A percentile compares a stretch with the other conserved stretches of the same genome.
Evolutionary conservation across 2,888 invertebrate genomes (phyloP).

Genomic region (Cosmia pyralina): DNA sequence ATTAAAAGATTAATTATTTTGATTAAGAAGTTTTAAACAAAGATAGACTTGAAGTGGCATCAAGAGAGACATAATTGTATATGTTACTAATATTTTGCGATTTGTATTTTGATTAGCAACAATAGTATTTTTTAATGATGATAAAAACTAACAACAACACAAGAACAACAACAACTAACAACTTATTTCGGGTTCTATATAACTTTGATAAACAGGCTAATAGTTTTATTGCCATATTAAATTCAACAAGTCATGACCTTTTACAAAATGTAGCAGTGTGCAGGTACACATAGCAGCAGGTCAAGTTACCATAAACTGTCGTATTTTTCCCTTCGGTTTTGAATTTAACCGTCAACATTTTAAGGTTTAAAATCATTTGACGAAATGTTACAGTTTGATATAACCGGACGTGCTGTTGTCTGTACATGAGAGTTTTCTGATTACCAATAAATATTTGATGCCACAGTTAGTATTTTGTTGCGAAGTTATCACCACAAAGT

Average conservation of each 20-base stretch:
- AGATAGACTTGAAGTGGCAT: not conserved
- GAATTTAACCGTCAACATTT: too few species aligned
- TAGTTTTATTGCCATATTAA: not conserved
- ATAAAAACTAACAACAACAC: too few species aligned
- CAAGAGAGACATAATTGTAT: not conserved
- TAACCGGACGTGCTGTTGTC: too few species aligned
- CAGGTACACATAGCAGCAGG: too few species aligned
- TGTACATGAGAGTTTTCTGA: too few species aligned
- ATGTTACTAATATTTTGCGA: not conserved
- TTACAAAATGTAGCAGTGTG: not conserved
- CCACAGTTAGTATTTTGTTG: too few species aligned
- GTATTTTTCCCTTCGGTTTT: too few species aligned
- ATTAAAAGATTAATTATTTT: conserved; percentile 24
- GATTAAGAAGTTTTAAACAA: conserved; percentile 8
- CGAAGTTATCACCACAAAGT: too few species aligned
- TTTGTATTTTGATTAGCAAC: not conserved
- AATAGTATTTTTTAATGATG: not conserved
- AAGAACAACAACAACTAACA: too few species aligned
- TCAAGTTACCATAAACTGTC: too few species aligned
- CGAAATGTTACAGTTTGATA: too few species aligned
- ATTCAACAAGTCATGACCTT: not conserved
- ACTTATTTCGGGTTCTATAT: not conserved
- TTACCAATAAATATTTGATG: not conserved
- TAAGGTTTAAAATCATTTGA: too few species aligned
- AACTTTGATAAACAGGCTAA: not conserved